These are phyloP conservation scores for Mythimna lalbum DNA, from an alignment of 2,888 invertebrate species.

Conservation along the genomic window DNA sequence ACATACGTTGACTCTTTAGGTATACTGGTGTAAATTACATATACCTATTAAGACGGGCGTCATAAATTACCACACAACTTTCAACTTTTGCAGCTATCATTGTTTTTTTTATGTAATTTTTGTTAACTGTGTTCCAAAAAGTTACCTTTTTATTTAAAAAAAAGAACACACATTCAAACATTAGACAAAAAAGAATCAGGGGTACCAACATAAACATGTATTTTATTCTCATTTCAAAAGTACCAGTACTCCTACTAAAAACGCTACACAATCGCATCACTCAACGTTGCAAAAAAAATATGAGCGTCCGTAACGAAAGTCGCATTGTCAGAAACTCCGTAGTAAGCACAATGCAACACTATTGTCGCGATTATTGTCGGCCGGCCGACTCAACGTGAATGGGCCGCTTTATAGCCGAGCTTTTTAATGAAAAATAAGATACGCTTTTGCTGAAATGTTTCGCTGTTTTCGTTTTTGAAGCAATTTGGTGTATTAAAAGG, in stretches of 20 bases:
- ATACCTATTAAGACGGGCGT: too few relatives aligned
- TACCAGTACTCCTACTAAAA: slow-evolving; percentile 41
- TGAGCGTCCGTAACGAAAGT: slow-evolving; percentile 49
- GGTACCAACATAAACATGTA: not conserved
- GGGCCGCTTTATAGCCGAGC: slow-evolving; percentile 56
- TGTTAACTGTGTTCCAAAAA: too few relatives aligned
- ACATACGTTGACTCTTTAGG: too few relatives aligned
- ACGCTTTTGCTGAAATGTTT: slow-evolving; percentile 53
- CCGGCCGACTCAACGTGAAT: slow-evolving; percentile 64
- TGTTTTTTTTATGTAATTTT: too few relatives aligned
- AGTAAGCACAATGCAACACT: slow-evolving; percentile 60
- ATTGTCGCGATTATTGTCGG: slow-evolving; percentile 66
- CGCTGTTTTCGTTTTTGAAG: slow-evolving; percentile 39
- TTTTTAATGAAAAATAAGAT: slow-evolving; percentile 72
- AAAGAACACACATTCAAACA: too few relatives aligned
- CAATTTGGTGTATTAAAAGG: slow-evolving; percentile 44
- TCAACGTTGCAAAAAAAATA: slow-evolving; percentile 57
- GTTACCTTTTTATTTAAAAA: too few relatives aligned
- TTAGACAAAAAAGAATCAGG: too few relatives aligned
- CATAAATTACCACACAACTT: too few relatives aligned
- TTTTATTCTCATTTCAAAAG: slow-evolving; percentile 7
- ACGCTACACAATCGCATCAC: slow-evolving; percentile 55
- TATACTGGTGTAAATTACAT: too few relatives aligned
- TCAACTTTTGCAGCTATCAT: too few relatives aligned
- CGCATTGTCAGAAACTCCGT: slow-evolving; percentile 61